Evolutionary conservation across 2,113 vertebrate species (phyloP), one percentile per base, ranked within the genome.

Genomic region (Oxyruncus cristatus): DNA sequence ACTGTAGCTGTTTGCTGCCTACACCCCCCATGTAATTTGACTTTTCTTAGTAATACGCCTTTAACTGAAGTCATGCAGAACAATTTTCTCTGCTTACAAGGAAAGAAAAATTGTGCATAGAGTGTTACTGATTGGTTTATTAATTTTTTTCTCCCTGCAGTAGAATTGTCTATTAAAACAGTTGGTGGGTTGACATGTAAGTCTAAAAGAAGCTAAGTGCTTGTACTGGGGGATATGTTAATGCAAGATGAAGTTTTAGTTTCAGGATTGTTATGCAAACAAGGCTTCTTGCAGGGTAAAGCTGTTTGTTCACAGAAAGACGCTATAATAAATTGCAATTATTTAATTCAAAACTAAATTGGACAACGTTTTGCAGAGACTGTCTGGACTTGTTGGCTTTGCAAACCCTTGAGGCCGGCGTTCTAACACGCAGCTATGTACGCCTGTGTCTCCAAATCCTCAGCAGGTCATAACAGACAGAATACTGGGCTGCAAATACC

Each of bases 331-430:
- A 95, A 93, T 85, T 91, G 37, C 55, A 65, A 74, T 82, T 71
- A 63, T 91, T 93, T 95, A 95, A 95, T 96, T 91, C 83, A 81
- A 35, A 78, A 67, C 22, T 89, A 89, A 95, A 87, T 93, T 93
- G 91, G 93, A 97, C 91, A 81, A 56, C 76, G 10, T 95, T 89
- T 93, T 91, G 61, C 88, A 81, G 92, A 89, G 58, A 87, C 49
- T 97, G 85, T 96, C 53, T 37, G 89, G 92, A 96, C 95, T 96
- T 96, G 95, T 90, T 96, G 93, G 33, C 41, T 97, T 76, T 84
- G 56, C 75, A 97, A 87, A 96, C 88, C 86, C 80, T 89, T 58
- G 63, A 91, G 91, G 88, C 86, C 30, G 6, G 35, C 2, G 72
- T 93, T 95, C 88, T 85, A 85, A 95, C 85, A 62, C 7, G 82